Evolutionary conservation across 2,113 vertebrate species (phyloP).

Genomic region (Grammomys dolichurus): DNA sequence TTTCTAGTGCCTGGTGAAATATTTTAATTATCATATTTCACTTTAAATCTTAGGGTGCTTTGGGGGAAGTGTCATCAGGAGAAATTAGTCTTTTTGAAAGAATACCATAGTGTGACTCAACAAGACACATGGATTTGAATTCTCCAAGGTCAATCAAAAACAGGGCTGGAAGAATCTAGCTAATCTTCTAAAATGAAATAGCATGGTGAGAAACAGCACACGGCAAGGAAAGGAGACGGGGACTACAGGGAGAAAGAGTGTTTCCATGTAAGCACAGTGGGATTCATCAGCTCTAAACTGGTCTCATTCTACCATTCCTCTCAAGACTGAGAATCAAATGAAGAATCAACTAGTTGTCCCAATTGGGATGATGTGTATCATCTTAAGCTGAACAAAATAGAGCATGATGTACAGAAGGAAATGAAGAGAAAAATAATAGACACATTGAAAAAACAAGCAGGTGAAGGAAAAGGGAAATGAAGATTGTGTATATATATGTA

Average conservation of each 20-base stretch:
- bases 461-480: neutral
- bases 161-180: neutral
- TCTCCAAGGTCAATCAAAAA: neutral
- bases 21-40: conserved; percentile 45
- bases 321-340: neutral
- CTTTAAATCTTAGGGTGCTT: neutral
- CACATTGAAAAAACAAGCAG: neutral
- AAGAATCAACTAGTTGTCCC: neutral
- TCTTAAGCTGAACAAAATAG: neutral
- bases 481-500: neutral
- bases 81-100: conserved; percentile 36
- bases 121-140: neutral
- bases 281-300: neutral
- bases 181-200: neutral
- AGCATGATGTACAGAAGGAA: neutral
- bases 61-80: neutral
- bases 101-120: neutral
- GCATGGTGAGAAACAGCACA: neutral
- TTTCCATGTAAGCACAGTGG: neutral
- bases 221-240: neutral
- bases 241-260: neutral
- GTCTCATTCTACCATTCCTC: neutral
- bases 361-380: neutral
- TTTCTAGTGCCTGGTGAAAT: neutral
- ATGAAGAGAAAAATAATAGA: neutral